Conservation (phyloP, 2,797 vertebrate species). For the Oreortyx pictus region DNA sequence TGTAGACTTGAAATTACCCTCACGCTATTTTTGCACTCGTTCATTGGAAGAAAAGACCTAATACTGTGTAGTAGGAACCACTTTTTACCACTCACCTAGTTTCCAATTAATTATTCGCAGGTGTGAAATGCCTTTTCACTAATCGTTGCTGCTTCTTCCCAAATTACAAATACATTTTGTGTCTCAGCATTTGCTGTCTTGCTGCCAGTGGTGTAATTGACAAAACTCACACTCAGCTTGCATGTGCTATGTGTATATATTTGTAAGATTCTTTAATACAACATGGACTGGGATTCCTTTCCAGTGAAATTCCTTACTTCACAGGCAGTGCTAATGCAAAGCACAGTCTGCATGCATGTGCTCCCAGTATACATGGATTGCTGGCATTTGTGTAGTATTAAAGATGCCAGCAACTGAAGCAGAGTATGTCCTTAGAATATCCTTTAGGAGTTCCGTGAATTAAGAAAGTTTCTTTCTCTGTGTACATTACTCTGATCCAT, state of each 20-base stretch:
- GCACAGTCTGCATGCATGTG: background rate
- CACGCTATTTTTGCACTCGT: background rate
- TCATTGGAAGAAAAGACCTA: background rate
- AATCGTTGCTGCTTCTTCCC: background rate
- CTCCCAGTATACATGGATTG: background rate
- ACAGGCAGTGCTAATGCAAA: background rate
- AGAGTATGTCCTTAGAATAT: background rate
- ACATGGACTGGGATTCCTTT: background rate
- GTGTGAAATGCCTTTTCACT: background rate
- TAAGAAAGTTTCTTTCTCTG: background rate
- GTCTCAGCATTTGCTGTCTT: background rate
- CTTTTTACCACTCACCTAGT: background rate
- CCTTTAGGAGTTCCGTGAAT: background rate
- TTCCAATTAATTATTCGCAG: background rate
- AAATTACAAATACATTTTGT: background rate
- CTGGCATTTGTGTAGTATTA: background rate
- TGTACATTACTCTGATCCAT: background rate
- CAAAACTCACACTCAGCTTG: background rate
- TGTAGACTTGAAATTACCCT: background rate
- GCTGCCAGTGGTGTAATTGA: background rate
- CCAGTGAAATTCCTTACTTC: background rate
- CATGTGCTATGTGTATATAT: rapidly evolving
- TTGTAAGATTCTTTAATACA: background rate
- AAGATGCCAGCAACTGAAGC: background rate
- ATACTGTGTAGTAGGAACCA: background rate